These are phyloP conservation scores for Drosophila erecta DNA, from an alignment of 1,140 invertebrate species.

Conservation along the genomic window DNA sequence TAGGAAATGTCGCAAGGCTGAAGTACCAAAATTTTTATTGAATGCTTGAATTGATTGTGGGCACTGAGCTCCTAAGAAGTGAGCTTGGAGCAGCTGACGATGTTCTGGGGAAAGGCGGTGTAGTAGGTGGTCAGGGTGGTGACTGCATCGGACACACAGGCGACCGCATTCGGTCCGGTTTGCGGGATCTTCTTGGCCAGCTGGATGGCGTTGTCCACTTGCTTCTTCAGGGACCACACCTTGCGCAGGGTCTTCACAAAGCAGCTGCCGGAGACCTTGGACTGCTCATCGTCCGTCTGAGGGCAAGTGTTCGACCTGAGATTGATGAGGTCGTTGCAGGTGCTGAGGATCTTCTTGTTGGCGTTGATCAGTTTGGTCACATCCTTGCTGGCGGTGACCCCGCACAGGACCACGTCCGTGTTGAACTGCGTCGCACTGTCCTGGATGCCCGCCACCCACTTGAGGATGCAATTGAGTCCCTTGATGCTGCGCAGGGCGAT, in stretches of 20 bases:
- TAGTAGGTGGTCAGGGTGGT: slow-evolving; percentile 51
- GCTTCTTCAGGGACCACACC: slow-evolving; percentile 26
- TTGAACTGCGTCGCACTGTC: slow-evolving; percentile 50
- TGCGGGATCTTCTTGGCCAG: slow-evolving; percentile 55
- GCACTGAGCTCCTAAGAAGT: slow-evolving; percentile 22
- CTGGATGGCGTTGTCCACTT: slow-evolving; percentile 18
- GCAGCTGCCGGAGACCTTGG: slow-evolving; percentile 36
- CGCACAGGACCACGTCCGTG: slow-evolving; percentile 36
- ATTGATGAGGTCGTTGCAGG: slow-evolving; percentile 47
- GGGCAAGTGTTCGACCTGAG: slow-evolving; percentile 41
- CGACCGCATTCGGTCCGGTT: slow-evolving; percentile 55
- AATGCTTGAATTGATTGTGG: neutral
- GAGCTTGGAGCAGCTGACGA: slow-evolving; percentile 58
- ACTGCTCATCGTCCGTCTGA: slow-evolving; percentile 6
- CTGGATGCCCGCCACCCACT: slow-evolving; percentile 62
- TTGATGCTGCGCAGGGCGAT: slow-evolving; percentile 44
- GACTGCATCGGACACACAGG: slow-evolving; percentile 44
- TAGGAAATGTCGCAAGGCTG: too few species aligned
- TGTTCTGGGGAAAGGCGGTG: slow-evolving; percentile 58
- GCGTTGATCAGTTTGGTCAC: slow-evolving; percentile 63
- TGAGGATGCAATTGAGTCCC: slow-evolving; percentile 64
- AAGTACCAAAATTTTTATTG: too few species aligned
- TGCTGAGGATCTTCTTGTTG: slow-evolving; percentile 44
- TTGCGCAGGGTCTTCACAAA: slow-evolving; percentile 16
- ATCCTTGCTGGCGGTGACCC: slow-evolving; percentile 48